Evolutionary conservation across 2,797 vertebrate species (phyloP).

Genomic region (Gila robusta): DNA sequence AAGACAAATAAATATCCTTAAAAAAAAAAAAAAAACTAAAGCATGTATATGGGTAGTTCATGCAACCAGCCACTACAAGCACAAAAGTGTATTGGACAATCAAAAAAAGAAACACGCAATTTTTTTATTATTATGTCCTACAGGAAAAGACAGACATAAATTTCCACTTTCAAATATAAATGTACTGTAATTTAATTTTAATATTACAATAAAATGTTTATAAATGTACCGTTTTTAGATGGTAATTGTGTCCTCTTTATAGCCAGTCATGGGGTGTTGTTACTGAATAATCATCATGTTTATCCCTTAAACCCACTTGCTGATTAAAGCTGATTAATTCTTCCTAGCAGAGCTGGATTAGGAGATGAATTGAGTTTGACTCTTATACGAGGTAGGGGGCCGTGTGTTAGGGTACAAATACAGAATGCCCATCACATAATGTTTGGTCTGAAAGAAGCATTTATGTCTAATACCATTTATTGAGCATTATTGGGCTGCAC

Average conservation of each 20-base stretch:
- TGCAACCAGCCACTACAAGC: background rate
- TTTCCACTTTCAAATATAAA: background rate
- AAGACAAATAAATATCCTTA: background rate
- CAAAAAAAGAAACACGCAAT: background rate
- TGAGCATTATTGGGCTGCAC: constrained; percentile 14
- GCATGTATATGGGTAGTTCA: background rate
- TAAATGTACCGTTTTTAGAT: background rate
- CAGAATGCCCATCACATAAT: constrained; percentile 51
- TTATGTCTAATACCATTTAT: constrained; percentile 61
- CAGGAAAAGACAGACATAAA: background rate
- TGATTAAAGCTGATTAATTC: constrained; percentile 62
- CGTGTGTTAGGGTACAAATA: constrained; percentile 47
- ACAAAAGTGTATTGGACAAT: background rate
- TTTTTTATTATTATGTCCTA: background rate
- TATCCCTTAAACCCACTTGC: constrained; percentile 56
- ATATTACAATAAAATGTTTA: background rate
- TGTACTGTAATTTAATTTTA: background rate
- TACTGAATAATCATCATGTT: constrained; percentile 40
- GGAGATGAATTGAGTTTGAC: constrained; percentile 61
- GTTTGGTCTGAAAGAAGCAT: constrained; percentile 59
- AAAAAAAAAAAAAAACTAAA: background rate
- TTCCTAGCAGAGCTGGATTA: constrained; percentile 66
- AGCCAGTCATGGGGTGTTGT: constrained; percentile 20
- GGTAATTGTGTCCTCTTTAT: background rate
- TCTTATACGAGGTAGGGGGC: constrained; percentile 54